These are phyloP conservation scores for Ctenosaura bakeri DNA, from an alignment of 2,797 vertebrate species.

Conservation along the genomic window DNA sequence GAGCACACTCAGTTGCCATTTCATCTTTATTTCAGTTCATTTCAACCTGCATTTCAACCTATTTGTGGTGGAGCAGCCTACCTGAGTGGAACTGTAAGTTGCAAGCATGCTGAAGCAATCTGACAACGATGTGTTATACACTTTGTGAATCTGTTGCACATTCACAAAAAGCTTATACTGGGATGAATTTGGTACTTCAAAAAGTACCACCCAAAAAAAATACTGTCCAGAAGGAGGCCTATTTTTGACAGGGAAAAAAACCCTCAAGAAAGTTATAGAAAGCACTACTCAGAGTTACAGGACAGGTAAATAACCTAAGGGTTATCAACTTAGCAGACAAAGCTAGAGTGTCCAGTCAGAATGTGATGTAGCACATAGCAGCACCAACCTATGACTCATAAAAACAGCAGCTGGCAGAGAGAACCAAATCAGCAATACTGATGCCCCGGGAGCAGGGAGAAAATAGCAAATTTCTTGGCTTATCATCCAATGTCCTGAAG, in stretches of 20 bases:
- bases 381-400: not conserved
- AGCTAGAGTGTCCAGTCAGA: not conserved
- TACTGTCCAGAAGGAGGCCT: not conserved
- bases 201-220: not conserved
- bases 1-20: not conserved
- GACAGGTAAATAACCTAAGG: not conserved
- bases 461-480: conserved; percentile 26
- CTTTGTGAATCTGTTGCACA: not conserved
- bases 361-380: not conserved
- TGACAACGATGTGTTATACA: not conserved
- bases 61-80: not conserved
- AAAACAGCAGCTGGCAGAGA: not conserved
- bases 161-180: not conserved
- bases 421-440: not conserved
- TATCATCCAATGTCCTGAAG: rapidly evolving
- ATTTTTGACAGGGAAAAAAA: not conserved
- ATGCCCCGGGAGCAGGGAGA: not conserved
- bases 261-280: not conserved
- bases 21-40: not conserved
- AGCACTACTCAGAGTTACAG: not conserved
- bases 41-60: not conserved
- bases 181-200: not conserved
- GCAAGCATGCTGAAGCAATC: not conserved
- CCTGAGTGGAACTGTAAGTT: not conserved
- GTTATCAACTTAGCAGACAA: not conserved